phyloP scores from a whole-genome alignment of 2,113 vertebrate species.

The Megaceryle torquata region DNA sequence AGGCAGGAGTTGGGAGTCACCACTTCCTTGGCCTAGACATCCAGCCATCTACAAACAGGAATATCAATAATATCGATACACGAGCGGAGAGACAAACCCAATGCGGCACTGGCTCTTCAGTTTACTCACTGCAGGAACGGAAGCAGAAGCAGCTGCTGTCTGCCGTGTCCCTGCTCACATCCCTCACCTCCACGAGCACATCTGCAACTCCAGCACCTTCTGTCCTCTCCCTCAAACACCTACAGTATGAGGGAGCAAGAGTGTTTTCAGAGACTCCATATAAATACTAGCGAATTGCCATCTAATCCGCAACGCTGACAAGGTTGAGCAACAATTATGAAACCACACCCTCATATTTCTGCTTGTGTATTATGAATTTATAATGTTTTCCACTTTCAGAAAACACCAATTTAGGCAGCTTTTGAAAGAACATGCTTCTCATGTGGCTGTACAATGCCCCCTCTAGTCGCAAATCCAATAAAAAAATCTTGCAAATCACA shows the following conservation, averaged over 20 bases:
- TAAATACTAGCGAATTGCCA: rapidly evolving
- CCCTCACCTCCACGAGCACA: background rate
- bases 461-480: background rate
- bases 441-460: background rate
- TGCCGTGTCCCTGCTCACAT: background rate
- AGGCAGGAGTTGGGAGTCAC: background rate
- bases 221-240: background rate
- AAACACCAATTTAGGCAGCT: background rate
- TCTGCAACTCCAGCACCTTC: background rate
- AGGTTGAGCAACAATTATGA: background rate
- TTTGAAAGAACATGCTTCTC: background rate
- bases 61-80: rapidly evolving
- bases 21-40: background rate
- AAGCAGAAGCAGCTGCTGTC: background rate
- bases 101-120: background rate
- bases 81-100: background rate
- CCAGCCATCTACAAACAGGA: rapidly evolving
- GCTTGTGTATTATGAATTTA: background rate
- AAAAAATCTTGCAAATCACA: background rate
- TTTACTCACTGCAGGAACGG: background rate
- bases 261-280: background rate
- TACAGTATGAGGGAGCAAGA: rapidly evolving
- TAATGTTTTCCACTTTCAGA: background rate
- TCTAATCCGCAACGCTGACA: rapidly evolving
- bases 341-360: background rate